phyloP scores from a whole-genome alignment of 2,113 vertebrate genomes.

The Platycercus adscitus region DNA sequence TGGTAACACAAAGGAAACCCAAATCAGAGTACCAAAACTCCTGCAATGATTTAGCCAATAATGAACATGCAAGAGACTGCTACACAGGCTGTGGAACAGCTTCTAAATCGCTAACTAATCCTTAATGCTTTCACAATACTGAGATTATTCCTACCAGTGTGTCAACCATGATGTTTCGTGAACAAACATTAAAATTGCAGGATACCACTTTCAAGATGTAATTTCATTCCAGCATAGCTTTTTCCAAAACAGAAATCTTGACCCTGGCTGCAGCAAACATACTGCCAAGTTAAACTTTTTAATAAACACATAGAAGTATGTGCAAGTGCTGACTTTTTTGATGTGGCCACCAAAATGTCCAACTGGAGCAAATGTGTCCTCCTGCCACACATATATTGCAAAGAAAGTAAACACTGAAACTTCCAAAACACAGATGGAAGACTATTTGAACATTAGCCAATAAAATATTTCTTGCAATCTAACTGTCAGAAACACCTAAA shows the following conservation, averaged over 20 bases:
- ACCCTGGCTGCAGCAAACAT: neutral
- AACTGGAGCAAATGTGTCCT: neutral
- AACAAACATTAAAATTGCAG: neutral
- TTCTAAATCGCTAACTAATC: neutral
- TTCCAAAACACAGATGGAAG: neutral
- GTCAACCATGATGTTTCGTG: neutral
- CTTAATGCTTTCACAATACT: neutral
- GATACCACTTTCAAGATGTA: neutral
- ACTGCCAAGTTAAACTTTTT: neutral
- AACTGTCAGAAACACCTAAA: neutral
- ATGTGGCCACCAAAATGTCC: neutral
- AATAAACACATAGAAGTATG: neutral
- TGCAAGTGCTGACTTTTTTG: too few relatives aligned
- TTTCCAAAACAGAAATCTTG: neutral
- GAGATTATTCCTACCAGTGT: neutral
- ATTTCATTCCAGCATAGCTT: neutral
- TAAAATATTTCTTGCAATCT: neutral
- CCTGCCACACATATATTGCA: neutral
- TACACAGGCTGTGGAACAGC: neutral
- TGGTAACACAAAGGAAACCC: neutral
- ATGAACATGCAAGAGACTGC: neutral
- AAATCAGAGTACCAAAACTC: neutral
- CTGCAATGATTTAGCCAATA: neutral
- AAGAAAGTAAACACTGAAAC: neutral
- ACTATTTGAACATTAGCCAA: neutral